These are phyloP conservation scores for Mionectes olivaceus DNA, from an alignment of 2,797 vertebrate species.

Conservation along the genomic window DNA sequence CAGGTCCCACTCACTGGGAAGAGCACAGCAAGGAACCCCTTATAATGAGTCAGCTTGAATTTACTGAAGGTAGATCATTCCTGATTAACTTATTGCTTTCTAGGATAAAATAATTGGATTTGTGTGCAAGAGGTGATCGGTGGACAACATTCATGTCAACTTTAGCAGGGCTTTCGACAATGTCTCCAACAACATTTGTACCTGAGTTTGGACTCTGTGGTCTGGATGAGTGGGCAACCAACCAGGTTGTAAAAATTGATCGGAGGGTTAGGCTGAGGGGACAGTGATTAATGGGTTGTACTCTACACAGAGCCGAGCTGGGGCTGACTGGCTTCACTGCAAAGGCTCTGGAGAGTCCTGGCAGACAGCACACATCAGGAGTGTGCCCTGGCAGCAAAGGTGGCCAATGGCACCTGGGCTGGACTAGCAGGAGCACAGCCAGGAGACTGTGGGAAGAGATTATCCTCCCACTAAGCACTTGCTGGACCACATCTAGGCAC, in stretches of 20 bases:
- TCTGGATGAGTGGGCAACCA: not conserved
- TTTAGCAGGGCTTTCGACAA: not conserved
- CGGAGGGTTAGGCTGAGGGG: not conserved
- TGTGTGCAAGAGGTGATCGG: not conserved
- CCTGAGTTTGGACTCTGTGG: fast-evolving
- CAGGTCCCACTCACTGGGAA: not conserved
- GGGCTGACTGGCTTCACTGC: not conserved
- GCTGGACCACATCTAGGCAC: not conserved
- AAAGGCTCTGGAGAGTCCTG: not conserved
- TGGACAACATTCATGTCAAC: not conserved
- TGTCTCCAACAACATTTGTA: not conserved
- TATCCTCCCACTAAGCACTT: not conserved
- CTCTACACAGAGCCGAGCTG: not conserved
- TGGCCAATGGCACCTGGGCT: not conserved
- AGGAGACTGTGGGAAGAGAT: not conserved
- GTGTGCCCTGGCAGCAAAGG: not conserved
- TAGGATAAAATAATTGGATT: not conserved
- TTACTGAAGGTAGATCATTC: not conserved
- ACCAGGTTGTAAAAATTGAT: not conserved
- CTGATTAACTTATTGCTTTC: not conserved
- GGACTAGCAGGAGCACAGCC: not conserved
- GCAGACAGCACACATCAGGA: not conserved
- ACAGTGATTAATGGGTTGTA: not conserved
- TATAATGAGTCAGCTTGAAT: not conserved
- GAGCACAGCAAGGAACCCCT: not conserved